These are phyloP conservation scores for Diplolepis rosae DNA, from an alignment of 2,888 invertebrate species.

Conservation along the genomic window DNA sequence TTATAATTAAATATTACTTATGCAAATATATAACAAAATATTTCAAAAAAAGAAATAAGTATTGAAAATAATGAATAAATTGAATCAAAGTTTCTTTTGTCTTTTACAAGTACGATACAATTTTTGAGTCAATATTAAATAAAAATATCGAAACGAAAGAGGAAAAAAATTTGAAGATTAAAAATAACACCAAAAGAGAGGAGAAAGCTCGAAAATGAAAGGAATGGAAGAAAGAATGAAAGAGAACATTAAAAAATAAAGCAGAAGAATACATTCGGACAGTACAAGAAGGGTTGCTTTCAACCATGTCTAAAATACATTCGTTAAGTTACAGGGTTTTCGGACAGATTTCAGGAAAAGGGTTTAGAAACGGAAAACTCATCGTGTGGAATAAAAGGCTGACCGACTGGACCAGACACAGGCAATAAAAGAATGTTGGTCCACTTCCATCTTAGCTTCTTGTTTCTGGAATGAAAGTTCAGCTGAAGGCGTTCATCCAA, in stretches of 20 bases:
- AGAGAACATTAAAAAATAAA: neutral
- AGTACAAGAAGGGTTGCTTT: neutral
- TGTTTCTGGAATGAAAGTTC: neutral
- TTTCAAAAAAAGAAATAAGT: no score
- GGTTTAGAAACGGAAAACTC: constrained; percentile 13
- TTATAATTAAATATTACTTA: no score
- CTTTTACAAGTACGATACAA: no score
- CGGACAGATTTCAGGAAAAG: constrained; percentile 15
- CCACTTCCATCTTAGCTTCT: neutral
- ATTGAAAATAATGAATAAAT: no score
- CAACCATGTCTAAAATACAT: neutral
- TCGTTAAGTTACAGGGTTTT: neutral
- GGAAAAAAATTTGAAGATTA: no score
- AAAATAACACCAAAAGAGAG: no score
- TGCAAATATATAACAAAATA: no score
- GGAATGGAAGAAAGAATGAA: neutral
- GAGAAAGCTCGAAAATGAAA: constrained; percentile 3
- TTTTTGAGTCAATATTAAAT: no score
- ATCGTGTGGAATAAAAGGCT: constrained; percentile 9
- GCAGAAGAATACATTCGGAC: neutral
- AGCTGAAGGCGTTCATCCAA: neutral
- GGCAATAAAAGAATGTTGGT: constrained; percentile 3
- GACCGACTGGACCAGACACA: constrained; percentile 19
- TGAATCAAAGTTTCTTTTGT: no score
- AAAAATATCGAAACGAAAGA: no score